phyloP scores from a whole-genome alignment of 2,113 vertebrate genomes.

The Epinephelus lanceolatus region DNA sequence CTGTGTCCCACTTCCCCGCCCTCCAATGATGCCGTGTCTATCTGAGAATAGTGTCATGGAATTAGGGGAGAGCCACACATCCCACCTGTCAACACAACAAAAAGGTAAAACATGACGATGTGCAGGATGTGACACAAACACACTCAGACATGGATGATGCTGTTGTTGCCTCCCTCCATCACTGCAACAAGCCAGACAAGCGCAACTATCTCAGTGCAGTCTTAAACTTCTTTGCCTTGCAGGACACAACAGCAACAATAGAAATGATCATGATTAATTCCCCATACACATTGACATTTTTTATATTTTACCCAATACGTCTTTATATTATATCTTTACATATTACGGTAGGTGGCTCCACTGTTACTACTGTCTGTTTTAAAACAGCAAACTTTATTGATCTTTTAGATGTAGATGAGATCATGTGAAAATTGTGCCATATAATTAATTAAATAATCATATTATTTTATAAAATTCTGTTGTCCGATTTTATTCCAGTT shows the following conservation, averaged over 20 bases:
- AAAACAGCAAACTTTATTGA: not conserved
- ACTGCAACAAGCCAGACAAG: not conserved
- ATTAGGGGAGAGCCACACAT: not conserved
- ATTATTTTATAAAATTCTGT: too few species aligned
- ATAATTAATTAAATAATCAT: too few species aligned
- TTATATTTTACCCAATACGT: not conserved
- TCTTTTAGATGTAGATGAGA: not conserved
- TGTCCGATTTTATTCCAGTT: too few species aligned
- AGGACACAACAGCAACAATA: too few species aligned
- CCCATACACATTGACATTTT: too few species aligned
- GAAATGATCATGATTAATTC: too few species aligned
- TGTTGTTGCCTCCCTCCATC: not conserved
- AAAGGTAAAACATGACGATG: not conserved
- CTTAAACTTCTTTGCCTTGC: not conserved
- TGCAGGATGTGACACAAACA: constrained; percentile 1
- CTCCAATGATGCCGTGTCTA: constrained; percentile 8
- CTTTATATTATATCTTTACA: not conserved
- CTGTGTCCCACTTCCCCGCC: not conserved
- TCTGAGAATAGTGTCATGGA: not conserved
- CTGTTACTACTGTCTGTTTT: not conserved
- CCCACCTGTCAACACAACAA: constrained; percentile 15
- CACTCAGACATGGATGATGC: not conserved
- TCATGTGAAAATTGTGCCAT: too few species aligned
- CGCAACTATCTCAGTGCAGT: not conserved
- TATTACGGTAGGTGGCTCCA: not conserved